These are phyloP conservation scores for Reticulitermes lucifugus DNA, from an alignment of 2,888 invertebrate genomes.

Conservation along the genomic window DNA sequence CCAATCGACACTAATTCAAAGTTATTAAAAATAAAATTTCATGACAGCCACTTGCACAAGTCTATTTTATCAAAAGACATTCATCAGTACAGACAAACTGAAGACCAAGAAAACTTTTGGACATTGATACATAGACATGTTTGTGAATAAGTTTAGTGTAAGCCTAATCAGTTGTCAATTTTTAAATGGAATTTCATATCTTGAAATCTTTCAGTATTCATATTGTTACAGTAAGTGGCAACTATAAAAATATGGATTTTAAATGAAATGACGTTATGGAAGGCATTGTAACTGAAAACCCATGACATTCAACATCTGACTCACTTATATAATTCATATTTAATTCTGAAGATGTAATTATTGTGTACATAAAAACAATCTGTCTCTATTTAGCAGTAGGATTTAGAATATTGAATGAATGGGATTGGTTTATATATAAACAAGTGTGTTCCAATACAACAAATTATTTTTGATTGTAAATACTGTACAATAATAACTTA, in stretches of 20 bases:
- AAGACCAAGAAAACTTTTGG: no score
- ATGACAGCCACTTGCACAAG: no score
- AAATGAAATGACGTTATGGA: neutral
- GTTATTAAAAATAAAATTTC: no score
- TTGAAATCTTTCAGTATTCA: neutral
- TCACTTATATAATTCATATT: neutral
- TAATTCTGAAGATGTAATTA: neutral
- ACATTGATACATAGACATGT: no score
- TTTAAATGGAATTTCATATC: neutral
- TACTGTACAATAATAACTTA: slow-evolving; percentile 2
- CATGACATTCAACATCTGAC: neutral
- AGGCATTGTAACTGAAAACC: neutral
- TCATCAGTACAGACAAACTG: no score
- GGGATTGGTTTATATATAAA: neutral
- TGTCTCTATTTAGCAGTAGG: neutral
- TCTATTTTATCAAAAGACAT: no score
- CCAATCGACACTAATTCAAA: no score
- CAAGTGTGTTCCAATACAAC: no score
- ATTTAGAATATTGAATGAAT: neutral
- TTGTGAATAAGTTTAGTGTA: no score
- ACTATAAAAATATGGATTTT: neutral
- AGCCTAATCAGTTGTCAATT: no score
- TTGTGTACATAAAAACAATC: neutral
- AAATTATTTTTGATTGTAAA: neutral
- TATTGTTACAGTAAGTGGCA: neutral